These are phyloP conservation scores for Coelogynopora nodosa DNA, from an alignment of 2,888 invertebrate species.

Conservation along the genomic window DNA sequence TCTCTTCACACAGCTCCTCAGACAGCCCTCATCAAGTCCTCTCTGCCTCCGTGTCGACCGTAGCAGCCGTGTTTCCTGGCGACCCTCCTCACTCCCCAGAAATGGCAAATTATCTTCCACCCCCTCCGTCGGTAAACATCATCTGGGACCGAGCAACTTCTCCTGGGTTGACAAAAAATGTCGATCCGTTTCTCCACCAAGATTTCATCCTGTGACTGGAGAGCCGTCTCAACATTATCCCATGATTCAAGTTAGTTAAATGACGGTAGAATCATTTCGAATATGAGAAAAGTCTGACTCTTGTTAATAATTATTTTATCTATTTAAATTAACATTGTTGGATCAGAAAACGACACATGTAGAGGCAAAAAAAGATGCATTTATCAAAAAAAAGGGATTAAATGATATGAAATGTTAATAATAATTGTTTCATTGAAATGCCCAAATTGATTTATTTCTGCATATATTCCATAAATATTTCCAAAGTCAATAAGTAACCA, in stretches of 20 bases:
- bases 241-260: not conserved
- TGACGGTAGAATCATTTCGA: too few relatives aligned
- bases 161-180: slow-evolving; percentile 2
- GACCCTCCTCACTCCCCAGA: not conserved
- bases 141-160: slow-evolving; percentile 10
- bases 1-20: not conserved
- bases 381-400: too few relatives aligned
- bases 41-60: not conserved
- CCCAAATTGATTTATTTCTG: too few relatives aligned
- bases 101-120: not conserved
- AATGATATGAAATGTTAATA: too few relatives aligned
- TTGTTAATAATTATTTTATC: too few relatives aligned
- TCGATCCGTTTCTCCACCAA: not conserved
- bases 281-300: too few relatives aligned
- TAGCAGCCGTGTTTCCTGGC: not conserved
- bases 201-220: not conserved
- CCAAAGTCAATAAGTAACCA: too few relatives aligned
- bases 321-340: too few relatives aligned
- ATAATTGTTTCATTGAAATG: too few relatives aligned
- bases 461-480: too few relatives aligned
- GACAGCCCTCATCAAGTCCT: not conserved
- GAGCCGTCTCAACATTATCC: not conserved
- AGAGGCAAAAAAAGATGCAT: too few relatives aligned
- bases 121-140: not conserved
- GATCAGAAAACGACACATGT: too few relatives aligned